phyloP scores from a whole-genome alignment of 2,113 vertebrate genomes.

The Rhinoptilus africanus region DNA sequence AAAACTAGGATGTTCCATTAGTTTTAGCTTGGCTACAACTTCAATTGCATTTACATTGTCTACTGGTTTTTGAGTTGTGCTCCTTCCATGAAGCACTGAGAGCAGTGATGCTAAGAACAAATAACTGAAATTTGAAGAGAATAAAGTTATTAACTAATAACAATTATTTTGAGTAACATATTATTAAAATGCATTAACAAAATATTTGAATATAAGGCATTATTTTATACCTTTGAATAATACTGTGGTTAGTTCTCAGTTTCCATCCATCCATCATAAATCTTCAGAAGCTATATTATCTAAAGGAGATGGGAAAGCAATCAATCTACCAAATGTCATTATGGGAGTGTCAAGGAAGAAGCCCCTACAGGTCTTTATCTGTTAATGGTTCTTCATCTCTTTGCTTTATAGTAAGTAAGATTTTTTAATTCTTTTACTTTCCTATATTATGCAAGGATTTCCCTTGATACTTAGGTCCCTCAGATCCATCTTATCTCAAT shows the following conservation, averaged over 20 bases:
- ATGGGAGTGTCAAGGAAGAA: neutral
- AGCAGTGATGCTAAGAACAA: neutral
- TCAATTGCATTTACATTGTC: neutral
- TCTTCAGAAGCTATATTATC: neutral
- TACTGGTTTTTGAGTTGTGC: neutral
- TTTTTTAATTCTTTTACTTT: neutral
- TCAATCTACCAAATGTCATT: neutral
- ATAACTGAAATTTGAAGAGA: neutral
- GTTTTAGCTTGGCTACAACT: neutral
- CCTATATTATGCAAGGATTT: neutral
- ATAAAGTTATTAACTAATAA: neutral
- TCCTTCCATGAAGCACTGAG: neutral
- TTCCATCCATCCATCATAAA: neutral
- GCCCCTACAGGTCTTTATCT: neutral
- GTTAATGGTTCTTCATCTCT: neutral
- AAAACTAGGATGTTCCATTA: neutral
- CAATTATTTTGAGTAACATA: neutral
- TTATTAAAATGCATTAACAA: neutral
- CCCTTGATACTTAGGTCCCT: neutral
- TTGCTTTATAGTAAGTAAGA: neutral
- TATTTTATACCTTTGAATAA: neutral
- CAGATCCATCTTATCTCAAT: neutral
- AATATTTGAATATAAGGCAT: neutral
- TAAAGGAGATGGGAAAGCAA: neutral
- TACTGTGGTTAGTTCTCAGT: neutral